Base-by-base conservation (phyloP, 2,888 invertebrate species). In the Horisme vitalbata region DNA sequence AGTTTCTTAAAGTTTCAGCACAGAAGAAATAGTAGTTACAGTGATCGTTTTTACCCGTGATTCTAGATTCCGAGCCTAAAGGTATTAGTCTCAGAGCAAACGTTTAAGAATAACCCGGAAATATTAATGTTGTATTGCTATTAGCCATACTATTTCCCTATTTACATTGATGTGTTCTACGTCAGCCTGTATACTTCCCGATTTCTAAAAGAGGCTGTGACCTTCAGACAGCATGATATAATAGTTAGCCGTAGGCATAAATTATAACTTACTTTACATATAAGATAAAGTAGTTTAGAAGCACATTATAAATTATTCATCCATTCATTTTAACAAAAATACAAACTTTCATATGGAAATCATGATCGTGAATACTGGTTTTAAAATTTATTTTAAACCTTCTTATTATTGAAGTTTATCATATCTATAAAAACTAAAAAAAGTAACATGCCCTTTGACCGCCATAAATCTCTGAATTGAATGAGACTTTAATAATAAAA, bases 141-240 rank as follows among this genome's bases (percentile, higher is more conserved):
- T 23, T 9, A 23, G 4, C 23, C 23, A 23, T n/a, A 8, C n/a
- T n/a, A 28, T 26, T 27, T 36, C 37, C 21, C 12, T 48, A 35
- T 31, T 41, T 35, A 23, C 15, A 41, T 47, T 24, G 36, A 32
- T 52, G 30, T 30, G 27, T 26, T 46, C 34, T 28, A 33, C 48
- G 10, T 31, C 13, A 31, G 36, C 30, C 9, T 12, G 24, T 12
- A 41, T 57, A 83, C 83, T 85, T 85, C 85, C 85, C 80, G 70
- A 65, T 80, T 66, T 71, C 83, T 79, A 71, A 77, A 80, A 68
- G 74, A 75, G 77, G 76, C 68, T 48, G 59, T 56, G 75, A 54
- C 85, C 84, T 85, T 85, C 80, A 60, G 8, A 34, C 41, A 24
- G 14, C 23, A 13, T 38, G 32, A 38, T 38, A 34, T 37, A 45